phyloP scores from a whole-genome alignment of 2,113 vertebrate genomes.

The Nettapus auritus region DNA sequence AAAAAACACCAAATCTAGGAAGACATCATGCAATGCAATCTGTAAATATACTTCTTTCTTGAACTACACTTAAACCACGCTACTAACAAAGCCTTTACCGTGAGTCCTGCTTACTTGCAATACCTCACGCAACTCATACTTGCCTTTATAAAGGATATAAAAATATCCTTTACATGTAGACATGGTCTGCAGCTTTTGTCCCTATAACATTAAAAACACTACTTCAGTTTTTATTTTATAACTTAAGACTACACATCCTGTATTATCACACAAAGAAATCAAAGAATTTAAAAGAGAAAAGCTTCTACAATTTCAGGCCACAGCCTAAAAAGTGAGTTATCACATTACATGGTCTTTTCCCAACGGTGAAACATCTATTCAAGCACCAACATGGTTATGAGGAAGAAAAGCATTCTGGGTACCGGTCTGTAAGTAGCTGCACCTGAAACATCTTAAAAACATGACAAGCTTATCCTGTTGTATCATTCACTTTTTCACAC shows the following conservation, averaged over 20 bases:
- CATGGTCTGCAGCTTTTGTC: neutral
- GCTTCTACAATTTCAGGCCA: neutral
- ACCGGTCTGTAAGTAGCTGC: neutral
- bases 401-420: neutral
- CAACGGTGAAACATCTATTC: fast-evolving
- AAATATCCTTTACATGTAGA: neutral
- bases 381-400: neutral
- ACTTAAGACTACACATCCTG: fast-evolving
- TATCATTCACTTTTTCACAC: neutral
- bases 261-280: neutral
- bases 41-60: neutral
- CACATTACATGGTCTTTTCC: neutral
- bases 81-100: neutral
- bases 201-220: neutral
- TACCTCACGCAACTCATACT: neutral
- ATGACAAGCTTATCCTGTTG: neutral
- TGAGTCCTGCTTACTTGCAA: neutral
- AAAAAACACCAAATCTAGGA: neutral
- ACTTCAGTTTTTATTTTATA: neutral
- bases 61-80: neutral
- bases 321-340: neutral
- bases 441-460: neutral
- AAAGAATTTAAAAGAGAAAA: neutral
- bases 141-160: neutral
- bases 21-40: neutral